Evolutionary conservation across 2,888 invertebrate genomes (phyloP), one percentile per base, ranked within the genome.

Genomic region (Alitta virens): DNA sequence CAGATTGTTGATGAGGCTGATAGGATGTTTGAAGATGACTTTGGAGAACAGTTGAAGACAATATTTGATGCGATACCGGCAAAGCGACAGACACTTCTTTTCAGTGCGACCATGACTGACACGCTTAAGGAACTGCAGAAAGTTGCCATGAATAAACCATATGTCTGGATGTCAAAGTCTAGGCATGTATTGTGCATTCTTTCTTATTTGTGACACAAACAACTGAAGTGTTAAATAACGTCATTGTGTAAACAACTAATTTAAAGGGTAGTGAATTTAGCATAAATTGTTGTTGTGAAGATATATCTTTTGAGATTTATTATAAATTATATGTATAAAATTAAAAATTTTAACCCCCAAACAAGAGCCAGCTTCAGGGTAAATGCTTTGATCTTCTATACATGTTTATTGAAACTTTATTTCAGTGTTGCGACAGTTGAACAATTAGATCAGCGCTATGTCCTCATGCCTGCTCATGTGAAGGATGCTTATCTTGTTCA

Each of bases 1-100:
- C 83, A 98, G 72, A 95, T 99, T 0, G 82, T 99, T 58, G 99
- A 99, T 84, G 99, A 99, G 85, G 99, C 98, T 38, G 99, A 99
- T 79, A 87, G 93, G 82, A 85, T 90, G 69, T 81, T 90, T 40
- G 85, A 85, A 71, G 84, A 84, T 64, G 82, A 84, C 63, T 84
- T 82, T 74, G 80, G 79, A 5, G 78, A 76, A 46, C 79, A 86
- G 74, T 84, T 97, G 55, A 87, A 89, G 77, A 88, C 89, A 0
- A 93, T 67, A 56, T 80, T 94, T 79, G 89, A 92, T 81, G 88
- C 68, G 5, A 79, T 96, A 52, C 92, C 95, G 0, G 86, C 88
- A 69, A 87, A 88, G 60, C 86, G 91, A 65, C 96, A 97, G 77
- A 94, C 91, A 62, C 84, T 98, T 18, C 86, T 96, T 60, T 97